Evolutionary conservation across 2,888 invertebrate genomes (phyloP).

Genomic region (Caenorhabditis sp.): DNA sequence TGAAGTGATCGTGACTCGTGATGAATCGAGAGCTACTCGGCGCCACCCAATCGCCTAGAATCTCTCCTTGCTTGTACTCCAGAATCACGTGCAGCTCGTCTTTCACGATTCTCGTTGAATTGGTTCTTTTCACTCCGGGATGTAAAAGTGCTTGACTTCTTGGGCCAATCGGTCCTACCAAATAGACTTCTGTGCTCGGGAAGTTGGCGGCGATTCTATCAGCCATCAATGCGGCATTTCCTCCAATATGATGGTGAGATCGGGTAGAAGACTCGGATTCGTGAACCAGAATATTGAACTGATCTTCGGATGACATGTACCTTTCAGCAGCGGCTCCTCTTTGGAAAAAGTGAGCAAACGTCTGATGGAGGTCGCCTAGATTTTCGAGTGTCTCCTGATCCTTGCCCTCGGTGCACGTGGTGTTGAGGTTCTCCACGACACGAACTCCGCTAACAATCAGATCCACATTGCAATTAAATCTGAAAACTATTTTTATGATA

Average conservation of each 20-base stretch:
- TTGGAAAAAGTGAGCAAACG: constrained; percentile 84
- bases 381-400: constrained; percentile 62
- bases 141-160: constrained; percentile 83
- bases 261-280: constrained; percentile 70
- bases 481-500: constrained; percentile 30
- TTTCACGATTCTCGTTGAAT: constrained; percentile 80
- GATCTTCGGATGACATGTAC: constrained; percentile 77
- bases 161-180: constrained; percentile 85
- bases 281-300: constrained; percentile 74
- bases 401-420: constrained; percentile 77
- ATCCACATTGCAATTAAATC: constrained; percentile 85
- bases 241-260: constrained; percentile 84
- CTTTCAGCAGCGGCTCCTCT: constrained; percentile 85
- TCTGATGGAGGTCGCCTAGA: constrained; percentile 84
- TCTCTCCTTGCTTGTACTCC: constrained; percentile 84
- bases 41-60: constrained; percentile 83
- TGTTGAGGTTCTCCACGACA: constrained; percentile 82
- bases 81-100: constrained; percentile 85
- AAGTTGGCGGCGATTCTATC: constrained; percentile 83
- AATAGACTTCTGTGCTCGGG: constrained; percentile 84
- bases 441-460: constrained; percentile 84
- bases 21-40: constrained; percentile 85
- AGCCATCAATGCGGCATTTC: constrained; percentile 85
- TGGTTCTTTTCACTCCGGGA: constrained; percentile 83
- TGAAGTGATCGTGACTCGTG: constrained; percentile 84